Evolutionary conservation across 2,113 vertebrate species (phyloP).

Genomic region (Paradoxurus hermaphroditus): DNA sequence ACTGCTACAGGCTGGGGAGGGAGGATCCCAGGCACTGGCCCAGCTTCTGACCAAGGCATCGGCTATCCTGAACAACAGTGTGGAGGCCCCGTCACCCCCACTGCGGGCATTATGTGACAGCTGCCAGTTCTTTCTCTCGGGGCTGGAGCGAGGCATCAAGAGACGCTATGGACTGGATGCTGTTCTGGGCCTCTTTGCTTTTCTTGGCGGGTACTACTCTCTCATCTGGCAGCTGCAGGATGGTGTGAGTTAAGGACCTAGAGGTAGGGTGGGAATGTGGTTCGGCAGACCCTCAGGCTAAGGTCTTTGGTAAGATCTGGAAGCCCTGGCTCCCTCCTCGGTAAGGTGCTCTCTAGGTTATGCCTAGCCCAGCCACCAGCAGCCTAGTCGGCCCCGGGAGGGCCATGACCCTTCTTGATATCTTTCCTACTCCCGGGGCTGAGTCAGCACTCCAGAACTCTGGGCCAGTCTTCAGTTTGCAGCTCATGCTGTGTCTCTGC

Average conservation of each 20-base stretch:
- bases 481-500: not conserved
- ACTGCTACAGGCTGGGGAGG: slow-evolving; percentile 69
- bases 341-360: not conserved
- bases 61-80: not conserved
- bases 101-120: slow-evolving; percentile 84
- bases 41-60: slow-evolving; percentile 79
- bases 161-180: slow-evolving; percentile 55
- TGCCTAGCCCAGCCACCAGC: not conserved
- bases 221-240: slow-evolving; percentile 74
- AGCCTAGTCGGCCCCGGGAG: not conserved
- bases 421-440: not conserved
- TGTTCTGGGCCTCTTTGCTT: slow-evolving; percentile 83
- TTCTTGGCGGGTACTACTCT: slow-evolving; percentile 83
- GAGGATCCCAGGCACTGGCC: not conserved
- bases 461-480: not conserved
- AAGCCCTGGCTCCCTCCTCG: fast-evolving
- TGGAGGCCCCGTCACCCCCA: not conserved
- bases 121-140: slow-evolving; percentile 84
- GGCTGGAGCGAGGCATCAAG: slow-evolving; percentile 68
- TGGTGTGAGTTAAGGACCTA: slow-evolving; percentile 67
- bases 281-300: not conserved
- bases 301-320: not conserved
- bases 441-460: not conserved
- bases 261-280: not conserved
- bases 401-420: not conserved